These are phyloP conservation scores for Scomber colias DNA, from an alignment of 2,113 vertebrate species.

Conservation along the genomic window DNA sequence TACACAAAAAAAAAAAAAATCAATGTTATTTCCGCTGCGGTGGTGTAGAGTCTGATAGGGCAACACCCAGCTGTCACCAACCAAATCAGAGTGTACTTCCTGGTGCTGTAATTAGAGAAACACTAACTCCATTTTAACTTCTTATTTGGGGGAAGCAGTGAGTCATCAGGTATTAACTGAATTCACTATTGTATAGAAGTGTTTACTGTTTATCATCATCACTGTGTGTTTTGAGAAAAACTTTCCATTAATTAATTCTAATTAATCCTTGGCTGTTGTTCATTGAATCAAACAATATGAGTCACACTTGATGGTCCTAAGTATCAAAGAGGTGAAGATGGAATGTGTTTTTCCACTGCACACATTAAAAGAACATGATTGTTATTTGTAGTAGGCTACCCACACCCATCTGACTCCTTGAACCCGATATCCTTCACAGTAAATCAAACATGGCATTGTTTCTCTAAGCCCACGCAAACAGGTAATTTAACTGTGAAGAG, in stretches of 20 bases:
- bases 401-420: background rate
- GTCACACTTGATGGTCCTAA: constrained; percentile 42
- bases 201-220: constrained; percentile 38
- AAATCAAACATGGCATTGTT: background rate
- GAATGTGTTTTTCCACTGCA: constrained; percentile 30
- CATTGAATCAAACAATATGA: constrained; percentile 37
- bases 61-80: constrained; percentile 68
- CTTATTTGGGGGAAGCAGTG: constrained; percentile 28
- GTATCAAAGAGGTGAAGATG: constrained; percentile 32
- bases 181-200: background rate
- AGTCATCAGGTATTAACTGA: constrained; percentile 50
- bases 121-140: constrained; percentile 5
- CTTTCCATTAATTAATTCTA: constrained; percentile 26
- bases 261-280: constrained; percentile 33
- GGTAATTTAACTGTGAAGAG: background rate
- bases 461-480: background rate
- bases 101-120: constrained; percentile 51
- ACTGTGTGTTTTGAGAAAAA: constrained; percentile 14
- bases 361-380: constrained; percentile 11
- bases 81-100: constrained; percentile 73
- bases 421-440: background rate
- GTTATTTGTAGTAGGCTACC: constrained; percentile 20
- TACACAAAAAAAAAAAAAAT: constrained; percentile 41
- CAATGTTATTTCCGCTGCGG: constrained; percentile 64
- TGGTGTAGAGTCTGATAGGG: constrained; percentile 30